Evolutionary conservation across 2,113 vertebrate genomes (phyloP), one percentile per base, ranked within the genome.

Genomic region (Thunnus thynnus): DNA sequence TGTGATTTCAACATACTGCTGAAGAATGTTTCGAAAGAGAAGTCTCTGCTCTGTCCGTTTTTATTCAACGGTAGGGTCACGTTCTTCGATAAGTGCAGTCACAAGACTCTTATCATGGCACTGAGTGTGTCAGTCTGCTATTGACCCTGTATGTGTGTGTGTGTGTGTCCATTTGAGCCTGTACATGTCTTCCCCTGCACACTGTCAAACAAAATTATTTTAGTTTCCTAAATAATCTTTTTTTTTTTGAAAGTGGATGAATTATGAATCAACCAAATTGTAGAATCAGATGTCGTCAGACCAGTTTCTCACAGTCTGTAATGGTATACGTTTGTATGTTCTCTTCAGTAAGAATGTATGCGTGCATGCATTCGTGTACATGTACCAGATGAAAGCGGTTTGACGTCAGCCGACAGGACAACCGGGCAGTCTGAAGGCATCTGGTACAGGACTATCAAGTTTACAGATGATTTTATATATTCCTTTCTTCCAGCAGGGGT

Each of bases 401-500:
- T 27, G 2, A 46, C 36, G 32, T 94, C 90, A 96, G 79, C 90
- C 98, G 82, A 98, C 96, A 54, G 99, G 98, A 94, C 98, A 99
- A 84, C 99, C 99, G 14, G 98, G 98, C 91, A 99, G 97, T 88
- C 98, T 97, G 96, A 99, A 99, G 92, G 97, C 96, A 89, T 99
- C 98, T 36, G 98, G 98, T 76, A 99, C 97, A 71, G 98, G 97
- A 83, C 98, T 99, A 95, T 99, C 98, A 77, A 99, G 96, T 90
- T 99, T 99, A 93, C 98, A 99, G 96, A 99, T 98, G 87, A 99
- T 98, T 95, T 99, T 99, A 92, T 99, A 99, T 89, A 99, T 99
- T 86, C 97, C 97, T 95, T 99, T 99, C 96, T 99, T 99, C 98
- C 98, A 99, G 96, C 98, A 99, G 96, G 98, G 98, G 95, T 99